A percentile compares a stretch with the other conserved stretches of the same genome.
Conservation (phyloP, 2,113 vertebrate species). For the Pavo muticus region DNA sequence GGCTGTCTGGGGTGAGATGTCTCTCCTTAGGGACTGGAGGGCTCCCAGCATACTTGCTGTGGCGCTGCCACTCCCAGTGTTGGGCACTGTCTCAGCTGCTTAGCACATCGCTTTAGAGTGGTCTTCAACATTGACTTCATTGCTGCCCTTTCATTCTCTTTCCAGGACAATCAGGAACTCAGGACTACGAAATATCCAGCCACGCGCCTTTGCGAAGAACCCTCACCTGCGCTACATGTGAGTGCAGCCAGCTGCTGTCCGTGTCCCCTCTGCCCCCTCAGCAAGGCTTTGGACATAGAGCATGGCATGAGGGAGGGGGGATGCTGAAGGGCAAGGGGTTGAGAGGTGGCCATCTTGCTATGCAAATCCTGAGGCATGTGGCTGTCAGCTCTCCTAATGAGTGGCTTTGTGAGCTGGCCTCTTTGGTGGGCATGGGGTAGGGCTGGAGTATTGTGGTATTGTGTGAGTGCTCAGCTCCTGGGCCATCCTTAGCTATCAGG, state of each 20-base stretch:
- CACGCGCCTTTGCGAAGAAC: slow-evolving; percentile 94
- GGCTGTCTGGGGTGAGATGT: not conserved
- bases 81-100: fast-evolving
- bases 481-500: fast-evolving
- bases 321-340: not conserved
- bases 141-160: slow-evolving; percentile 29
- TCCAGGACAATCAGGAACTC: slow-evolving; percentile 96
- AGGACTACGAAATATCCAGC: slow-evolving; percentile 92
- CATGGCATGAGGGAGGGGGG: not conserved
- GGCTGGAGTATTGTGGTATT: not conserved
- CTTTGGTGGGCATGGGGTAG: not conserved
- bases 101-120: fast-evolving
- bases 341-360: not conserved
- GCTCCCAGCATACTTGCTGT: not conserved
- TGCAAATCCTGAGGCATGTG: not conserved
- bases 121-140: not conserved
- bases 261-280: not conserved
- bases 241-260: slow-evolving; percentile 51
- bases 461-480: not conserved
- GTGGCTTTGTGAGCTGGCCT: not conserved
- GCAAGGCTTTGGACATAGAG: not conserved
- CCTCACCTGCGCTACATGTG: slow-evolving; percentile 96
- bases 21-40: fast-evolving
- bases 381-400: slow-evolving; percentile 18
- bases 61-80: not conserved